Conservation (phyloP, 2,888 invertebrate species). For the Hemistola chrysoprasaria region DNA sequence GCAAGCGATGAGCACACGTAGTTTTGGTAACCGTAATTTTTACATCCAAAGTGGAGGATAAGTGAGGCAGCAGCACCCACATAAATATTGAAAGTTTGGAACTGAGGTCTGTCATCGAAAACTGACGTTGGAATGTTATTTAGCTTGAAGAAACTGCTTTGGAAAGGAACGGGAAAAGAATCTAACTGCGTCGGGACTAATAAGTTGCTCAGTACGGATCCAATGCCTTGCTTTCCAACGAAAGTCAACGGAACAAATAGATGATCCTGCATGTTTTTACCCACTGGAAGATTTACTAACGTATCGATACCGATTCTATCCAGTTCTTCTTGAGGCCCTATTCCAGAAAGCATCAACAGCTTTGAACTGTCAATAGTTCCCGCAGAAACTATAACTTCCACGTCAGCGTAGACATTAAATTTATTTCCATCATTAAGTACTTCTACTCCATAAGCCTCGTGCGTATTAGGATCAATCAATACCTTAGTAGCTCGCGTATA, state of each 20-base stretch:
- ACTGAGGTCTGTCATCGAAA: constrained; percentile 44
- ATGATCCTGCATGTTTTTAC: constrained; percentile 66
- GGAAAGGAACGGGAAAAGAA: constrained; percentile 51
- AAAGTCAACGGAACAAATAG: constrained; percentile 43
- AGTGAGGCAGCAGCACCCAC: constrained; percentile 54
- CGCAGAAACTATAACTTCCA: constrained; percentile 64
- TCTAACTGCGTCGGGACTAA: constrained; percentile 37
- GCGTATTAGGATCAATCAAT: constrained; percentile 47
- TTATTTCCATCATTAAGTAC: constrained; percentile 40
- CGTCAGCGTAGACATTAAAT: constrained; percentile 46
- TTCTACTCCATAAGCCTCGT: constrained; percentile 52
- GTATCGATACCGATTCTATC: constrained; percentile 44
- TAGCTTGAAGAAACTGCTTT: constrained; percentile 50
- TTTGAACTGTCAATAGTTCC: constrained; percentile 63
- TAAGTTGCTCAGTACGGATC: constrained; percentile 52
- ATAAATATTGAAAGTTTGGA: constrained; percentile 59
- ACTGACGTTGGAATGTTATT: constrained; percentile 28
- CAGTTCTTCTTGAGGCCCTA: constrained; percentile 57
- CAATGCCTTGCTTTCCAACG: constrained; percentile 49
- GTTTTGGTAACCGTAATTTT: constrained; percentile 34
- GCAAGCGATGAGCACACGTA: constrained; percentile 46
- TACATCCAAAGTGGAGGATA: constrained; percentile 41
- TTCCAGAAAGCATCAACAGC: constrained; percentile 63
- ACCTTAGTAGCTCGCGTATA: constrained; percentile 53
- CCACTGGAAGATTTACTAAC: constrained; percentile 61